Evolutionary conservation across 1,140 invertebrate species (phyloP).

Genomic region (Scylla paramamosain): DNA sequence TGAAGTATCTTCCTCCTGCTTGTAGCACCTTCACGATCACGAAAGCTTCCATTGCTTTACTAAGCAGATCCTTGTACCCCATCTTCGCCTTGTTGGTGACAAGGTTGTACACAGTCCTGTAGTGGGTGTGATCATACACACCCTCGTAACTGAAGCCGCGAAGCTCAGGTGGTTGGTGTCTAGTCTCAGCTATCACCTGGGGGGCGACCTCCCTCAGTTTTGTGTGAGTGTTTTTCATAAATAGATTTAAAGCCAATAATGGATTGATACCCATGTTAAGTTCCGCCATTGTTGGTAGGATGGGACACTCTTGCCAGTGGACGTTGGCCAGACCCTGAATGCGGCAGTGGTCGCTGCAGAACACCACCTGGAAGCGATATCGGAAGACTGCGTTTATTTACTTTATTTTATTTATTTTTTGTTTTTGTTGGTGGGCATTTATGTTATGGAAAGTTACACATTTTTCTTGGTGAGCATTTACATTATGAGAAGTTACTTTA

Average conservation of each 20-base stretch:
- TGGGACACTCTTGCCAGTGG: conserved; percentile 54
- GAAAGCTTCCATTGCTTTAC: conserved; percentile 37
- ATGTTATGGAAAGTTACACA: too few relatives aligned
- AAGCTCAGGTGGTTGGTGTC: background rate
- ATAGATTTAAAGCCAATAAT: conserved; percentile 25
- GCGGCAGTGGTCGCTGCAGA: conserved; percentile 47
- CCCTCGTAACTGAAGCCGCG: conserved; percentile 40
- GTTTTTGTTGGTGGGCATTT: too few relatives aligned
- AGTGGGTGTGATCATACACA: conserved; percentile 34
- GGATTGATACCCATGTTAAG: conserved; percentile 27
- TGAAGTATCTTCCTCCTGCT: conserved; percentile 5
- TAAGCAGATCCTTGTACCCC: background rate
- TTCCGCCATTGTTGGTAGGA: background rate
- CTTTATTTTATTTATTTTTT: too few relatives aligned
- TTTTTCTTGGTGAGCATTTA: too few relatives aligned
- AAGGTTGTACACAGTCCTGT: conserved; percentile 48
- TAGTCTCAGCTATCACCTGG: conserved; percentile 7
- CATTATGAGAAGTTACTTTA: too few relatives aligned
- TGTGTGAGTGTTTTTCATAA: conserved; percentile 13
- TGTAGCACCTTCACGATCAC: conserved; percentile 30
- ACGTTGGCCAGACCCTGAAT: conserved; percentile 6
- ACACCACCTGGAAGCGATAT: conserved; percentile 46
- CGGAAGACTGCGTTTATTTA: too few relatives aligned
- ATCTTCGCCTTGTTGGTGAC: conserved; percentile 31
- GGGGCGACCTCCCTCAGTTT: conserved; percentile 33